Evolutionary conservation across 2,797 vertebrate species (phyloP), one percentile per base, ranked within the genome.

Genomic region (Acipenser ruthenus): DNA sequence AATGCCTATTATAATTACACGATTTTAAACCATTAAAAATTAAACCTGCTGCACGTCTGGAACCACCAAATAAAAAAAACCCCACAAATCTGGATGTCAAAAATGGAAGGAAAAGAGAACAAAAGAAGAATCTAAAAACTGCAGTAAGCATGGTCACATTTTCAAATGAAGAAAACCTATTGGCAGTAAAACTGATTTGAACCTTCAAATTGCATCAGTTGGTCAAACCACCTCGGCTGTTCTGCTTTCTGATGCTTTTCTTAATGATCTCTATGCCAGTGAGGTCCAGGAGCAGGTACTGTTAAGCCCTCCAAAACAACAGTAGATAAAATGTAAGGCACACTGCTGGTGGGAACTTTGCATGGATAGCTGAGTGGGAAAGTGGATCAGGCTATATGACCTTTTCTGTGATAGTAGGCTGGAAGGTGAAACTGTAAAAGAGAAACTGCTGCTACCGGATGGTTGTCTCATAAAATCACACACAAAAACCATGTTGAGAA

Each of bases 301-400:
- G 85, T 85, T 49, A 83, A 79, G 77, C 76, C 75, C 77, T 78
- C 77, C 74, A 73, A 80, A 51, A 62, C 15, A 2, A 55, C 37
- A 52, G 66, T 50, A 60, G 49, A 66, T 49, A 67, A n/a, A 50
- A 53, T 47, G 62, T 10, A 49, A 47, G n/a, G n/a, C 69, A 51
- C 8, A 37, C 56, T 56, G 49, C 56, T 18, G 50, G 66, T 23
- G 50, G 55, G 9, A 61, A 37, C 23, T 58, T 56, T 37, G 51
- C 67, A 65, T 60, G 51, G 61, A 48, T 70, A 68, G 64, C 65
- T 58, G 63, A 65, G 65, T 58, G 48, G 49, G n/a, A 12, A 67
- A 69, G 63, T 65, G 51, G 52, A 63, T 55, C 64, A 65, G 70
- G 66, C 9, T 48, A 59, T 23, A 48, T 73, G 69, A 72, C 70